phyloP scores from a whole-genome alignment of 2,797 vertebrate species.

The Pithecia hirsuta region DNA sequence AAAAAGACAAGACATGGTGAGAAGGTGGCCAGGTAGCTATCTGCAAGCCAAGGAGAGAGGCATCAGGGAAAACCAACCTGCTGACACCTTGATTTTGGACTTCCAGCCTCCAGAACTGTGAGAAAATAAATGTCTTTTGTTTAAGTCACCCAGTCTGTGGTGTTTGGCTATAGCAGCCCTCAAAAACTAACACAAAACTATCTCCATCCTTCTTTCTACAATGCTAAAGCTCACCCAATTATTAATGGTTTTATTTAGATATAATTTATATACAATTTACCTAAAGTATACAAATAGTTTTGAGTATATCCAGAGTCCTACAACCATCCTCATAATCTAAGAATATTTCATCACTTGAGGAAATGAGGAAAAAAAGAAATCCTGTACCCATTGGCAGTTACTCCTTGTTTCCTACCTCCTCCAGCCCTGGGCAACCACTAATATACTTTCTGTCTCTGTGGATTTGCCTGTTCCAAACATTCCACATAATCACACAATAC shows the following conservation, averaged over 20 bases:
- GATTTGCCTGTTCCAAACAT: background rate
- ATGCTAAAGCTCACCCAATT: background rate
- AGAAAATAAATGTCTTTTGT: background rate
- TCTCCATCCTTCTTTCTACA: background rate
- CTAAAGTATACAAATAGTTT: background rate
- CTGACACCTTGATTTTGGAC: background rate
- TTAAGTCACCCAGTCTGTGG: background rate
- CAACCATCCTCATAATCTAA: too few relatives aligned
- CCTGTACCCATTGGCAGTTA: background rate
- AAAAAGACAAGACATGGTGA: background rate
- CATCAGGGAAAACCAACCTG: background rate
- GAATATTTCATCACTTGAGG: too few relatives aligned
- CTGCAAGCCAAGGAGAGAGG: background rate
- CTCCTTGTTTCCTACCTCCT: too few relatives aligned
- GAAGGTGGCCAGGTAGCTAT: background rate
- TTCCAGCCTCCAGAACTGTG: background rate
- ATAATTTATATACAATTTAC: background rate
- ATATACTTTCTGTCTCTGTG: background rate
- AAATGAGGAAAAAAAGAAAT: too few relatives aligned
- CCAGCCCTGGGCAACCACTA: background rate
- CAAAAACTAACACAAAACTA: background rate
- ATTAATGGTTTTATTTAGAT: background rate
- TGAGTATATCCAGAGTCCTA: too few relatives aligned
- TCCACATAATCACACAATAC: background rate
- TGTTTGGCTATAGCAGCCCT: background rate